Base-by-base conservation (phyloP, 2,888 invertebrate genomes). In the Sminthurinus aureus region DNA sequence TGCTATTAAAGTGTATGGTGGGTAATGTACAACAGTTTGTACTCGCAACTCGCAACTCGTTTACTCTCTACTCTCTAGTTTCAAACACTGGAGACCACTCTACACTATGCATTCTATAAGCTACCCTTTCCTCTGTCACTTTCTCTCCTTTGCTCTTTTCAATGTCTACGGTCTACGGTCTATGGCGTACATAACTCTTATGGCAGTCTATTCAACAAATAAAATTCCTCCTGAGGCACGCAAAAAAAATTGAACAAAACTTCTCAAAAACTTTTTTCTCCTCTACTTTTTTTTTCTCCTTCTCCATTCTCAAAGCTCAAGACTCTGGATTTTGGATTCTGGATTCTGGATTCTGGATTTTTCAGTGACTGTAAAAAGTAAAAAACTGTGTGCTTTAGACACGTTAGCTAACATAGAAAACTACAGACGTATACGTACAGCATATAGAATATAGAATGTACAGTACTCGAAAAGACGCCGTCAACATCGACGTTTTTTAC, bases 181-280 rank as follows among this genome's bases (percentile, higher is more conserved):
- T 20, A 2, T 13, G 4, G 12, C 20, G 20, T 24, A 12, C 15
- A 26, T 79, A 66, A 67, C 79, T 79, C 79, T 24, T 38, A 74
- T 26, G 73, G 83, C 78, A 83, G 83, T 84, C 85, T 85, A 85
- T 86, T 86, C 84, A 86, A 82, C 81, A 84, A 84, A 84, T 85
- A 85, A 85, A 85, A 86, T 86, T 86, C 84, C 85, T 86, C 84
- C 85, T 84, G 84, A 84, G 84, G 85, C 85, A 85, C 83, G 84
- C 85, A 82, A 86, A 84, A 38, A 38, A 86, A 86, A 86, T 83
- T 86, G 84, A 84, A 85, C 84, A 86, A 84, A 86, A 86, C 84
- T 86, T 86, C 84, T 85, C 79, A 81, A 84, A 85, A 86, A 82
- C 76, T 84, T 84, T 84, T 84, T 75, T 82, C 74, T 22, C 67